Evolutionary conservation across 2,113 vertebrate species (phyloP), one percentile per base, ranked within the genome.

Genomic region (Micronycteris hirsuta): DNA sequence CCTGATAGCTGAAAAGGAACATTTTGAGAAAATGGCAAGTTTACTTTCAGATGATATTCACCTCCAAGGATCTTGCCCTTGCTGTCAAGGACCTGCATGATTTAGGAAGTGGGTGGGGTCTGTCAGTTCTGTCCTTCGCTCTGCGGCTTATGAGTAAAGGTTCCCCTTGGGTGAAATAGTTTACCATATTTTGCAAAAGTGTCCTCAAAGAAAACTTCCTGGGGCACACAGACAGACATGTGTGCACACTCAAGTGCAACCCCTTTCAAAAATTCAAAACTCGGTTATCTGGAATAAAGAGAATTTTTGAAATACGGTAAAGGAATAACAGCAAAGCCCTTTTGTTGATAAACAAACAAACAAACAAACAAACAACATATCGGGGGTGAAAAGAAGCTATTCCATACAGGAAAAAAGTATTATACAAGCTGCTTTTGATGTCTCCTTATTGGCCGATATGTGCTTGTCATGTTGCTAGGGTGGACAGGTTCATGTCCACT

Each of bases 11-110:
- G 80, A 65, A 78, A 89, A 96, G 67, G 16, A 93, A 70, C 67
- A 97, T 81, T 85, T 13, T 93, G 97, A 86, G 36, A 24, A 93
- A 90, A 54, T 65, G n/a, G 41, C 19, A 95, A 97, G 82, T 7
- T n/a, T 76, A 82, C 85, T 94, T 98, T 47, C 90, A 84, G 84
- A 61, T 92, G 45, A n/a, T 45, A 49, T 20, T 65, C 86, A 87
- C 26, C 28, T 73, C 36, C 63, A 52, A 12, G 43, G 28, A 61
- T 52, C 56, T 94, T 90, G 77, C 12, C 58, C 87, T 93, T 56
- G 10, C 15, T 61, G 14, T 41, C 38, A 19, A 20, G 14, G 15
- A 67, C 28, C 22, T 31, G 52, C 24, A 22, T 77, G 88, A 33
- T 45, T 80, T 84, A 85, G 49, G 24, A 80, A 73, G 43, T 12